These are phyloP conservation scores for Hyles vespertilio DNA, from an alignment of 1,140 invertebrate species.

Conservation along the genomic window DNA sequence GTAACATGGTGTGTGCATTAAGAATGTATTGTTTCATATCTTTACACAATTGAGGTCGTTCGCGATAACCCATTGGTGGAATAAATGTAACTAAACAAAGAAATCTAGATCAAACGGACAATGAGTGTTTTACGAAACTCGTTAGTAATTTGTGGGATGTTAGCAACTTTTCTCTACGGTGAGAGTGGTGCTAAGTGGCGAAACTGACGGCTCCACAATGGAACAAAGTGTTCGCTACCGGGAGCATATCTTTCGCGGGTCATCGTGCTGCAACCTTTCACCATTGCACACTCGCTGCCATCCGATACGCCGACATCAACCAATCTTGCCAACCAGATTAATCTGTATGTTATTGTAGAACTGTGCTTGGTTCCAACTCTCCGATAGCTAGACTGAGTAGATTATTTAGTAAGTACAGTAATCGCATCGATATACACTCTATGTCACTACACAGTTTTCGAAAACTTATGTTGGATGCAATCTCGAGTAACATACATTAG, in stretches of 20 bases:
- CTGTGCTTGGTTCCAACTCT: no score
- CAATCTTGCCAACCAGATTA: neutral
- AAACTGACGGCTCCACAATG: slow-evolving; percentile 54
- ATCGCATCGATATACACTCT: no score
- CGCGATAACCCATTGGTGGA: slow-evolving; percentile 33
- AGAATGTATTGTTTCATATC: neutral
- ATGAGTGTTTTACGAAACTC: slow-evolving; percentile 65
- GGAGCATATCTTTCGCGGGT: slow-evolving; percentile 44
- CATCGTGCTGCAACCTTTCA: slow-evolving; percentile 63
- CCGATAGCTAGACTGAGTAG: no score
- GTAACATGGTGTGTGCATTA: no score
- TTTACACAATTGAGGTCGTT: slow-evolving; percentile 36
- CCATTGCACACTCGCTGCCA: slow-evolving; percentile 16
- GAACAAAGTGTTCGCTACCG: slow-evolving; percentile 42
- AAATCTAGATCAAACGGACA: slow-evolving; percentile 68
- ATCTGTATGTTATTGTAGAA: neutral
- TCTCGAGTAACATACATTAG: no score
- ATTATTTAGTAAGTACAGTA: no score
- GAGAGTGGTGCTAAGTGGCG: slow-evolving; percentile 68
- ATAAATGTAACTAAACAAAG: slow-evolving; percentile 36
- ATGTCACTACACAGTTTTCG: no score
- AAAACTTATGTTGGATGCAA: no score
- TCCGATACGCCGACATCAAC: slow-evolving; percentile 7
- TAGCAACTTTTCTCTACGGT: slow-evolving; percentile 55
- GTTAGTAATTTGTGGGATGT: slow-evolving; percentile 57